Percentiles rank a stretch among this genome's conserved stretches.
phyloP scores from a whole-genome alignment of 1,140 invertebrate genomes.

The Euwallacea similis region DNA sequence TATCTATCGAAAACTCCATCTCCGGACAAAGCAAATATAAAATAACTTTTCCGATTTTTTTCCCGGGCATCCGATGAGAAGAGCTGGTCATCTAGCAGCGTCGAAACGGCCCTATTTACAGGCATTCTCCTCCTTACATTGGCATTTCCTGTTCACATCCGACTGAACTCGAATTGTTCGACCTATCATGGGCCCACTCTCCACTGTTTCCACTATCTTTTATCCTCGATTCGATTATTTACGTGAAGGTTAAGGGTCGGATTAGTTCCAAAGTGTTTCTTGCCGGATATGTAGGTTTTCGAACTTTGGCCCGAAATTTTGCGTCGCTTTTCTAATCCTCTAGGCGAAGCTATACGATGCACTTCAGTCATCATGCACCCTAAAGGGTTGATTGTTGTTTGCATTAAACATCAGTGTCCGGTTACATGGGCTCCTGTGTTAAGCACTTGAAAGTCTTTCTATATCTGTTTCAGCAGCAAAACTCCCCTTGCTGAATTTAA shows the following conservation, averaged over 20 bases:
- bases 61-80: conserved; percentile 22
- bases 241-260: conserved; percentile 37
- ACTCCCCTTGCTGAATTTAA: no score
- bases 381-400: neutral
- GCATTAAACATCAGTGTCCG: no score
- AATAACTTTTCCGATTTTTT: conserved; percentile 40
- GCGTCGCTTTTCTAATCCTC: no score
- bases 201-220: conserved; percentile 41
- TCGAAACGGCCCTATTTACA: conserved; percentile 52
- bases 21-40: conserved; percentile 36
- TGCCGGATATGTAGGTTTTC: no score
- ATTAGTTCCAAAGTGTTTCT: conserved; percentile 6
- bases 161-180: conserved; percentile 52
- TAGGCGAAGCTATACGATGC: no score
- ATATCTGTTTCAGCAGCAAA: no score
- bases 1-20: conserved; percentile 36
- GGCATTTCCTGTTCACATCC: conserved; percentile 53
- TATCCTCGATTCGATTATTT: conserved; percentile 43
- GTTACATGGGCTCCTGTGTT: no score
- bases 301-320: no score
- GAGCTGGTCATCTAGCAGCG: conserved; percentile 43
- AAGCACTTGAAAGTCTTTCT: no score
- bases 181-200: conserved; percentile 47
- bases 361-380: neutral
- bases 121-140: conserved; percentile 54